Conservation (phyloP, 2,797 vertebrate genomes). For the Pyrrhura leucotis region DNA sequence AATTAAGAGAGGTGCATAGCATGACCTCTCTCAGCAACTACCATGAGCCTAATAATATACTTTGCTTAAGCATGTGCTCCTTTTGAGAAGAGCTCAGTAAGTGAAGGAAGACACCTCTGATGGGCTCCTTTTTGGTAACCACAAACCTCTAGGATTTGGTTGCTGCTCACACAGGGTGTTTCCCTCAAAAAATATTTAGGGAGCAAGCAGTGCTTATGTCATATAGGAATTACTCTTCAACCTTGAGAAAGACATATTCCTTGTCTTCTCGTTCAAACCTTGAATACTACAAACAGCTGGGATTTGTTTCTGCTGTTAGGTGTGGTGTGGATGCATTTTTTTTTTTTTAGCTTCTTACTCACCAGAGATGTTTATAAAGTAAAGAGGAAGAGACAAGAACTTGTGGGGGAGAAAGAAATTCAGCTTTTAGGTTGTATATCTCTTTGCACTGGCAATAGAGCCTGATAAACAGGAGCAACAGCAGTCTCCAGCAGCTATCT, state of each 20-base stretch:
- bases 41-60: neutral
- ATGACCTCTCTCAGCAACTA: neutral
- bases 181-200: slow-evolving; percentile 18
- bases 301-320: neutral
- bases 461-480: neutral
- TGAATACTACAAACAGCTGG: neutral
- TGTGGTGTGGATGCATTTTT: neutral
- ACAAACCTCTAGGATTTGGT: neutral
- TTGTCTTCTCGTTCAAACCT: neutral
- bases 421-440: neutral
- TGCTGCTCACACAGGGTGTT: neutral
- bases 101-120: neutral
- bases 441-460: neutral
- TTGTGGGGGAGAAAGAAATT: neutral
- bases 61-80: neutral
- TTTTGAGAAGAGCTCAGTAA: neutral
- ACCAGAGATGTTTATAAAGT: neutral
- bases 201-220: neutral
- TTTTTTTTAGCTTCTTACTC: neutral
- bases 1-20: slow-evolving; percentile 16
- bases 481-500: neutral
- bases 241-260: neutral
- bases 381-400: neutral
- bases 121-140: slow-evolving; percentile 17
- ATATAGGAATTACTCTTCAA: neutral